phyloP scores from a whole-genome alignment of 2,888 invertebrate genomes.

The Athrips mouffetella region DNA sequence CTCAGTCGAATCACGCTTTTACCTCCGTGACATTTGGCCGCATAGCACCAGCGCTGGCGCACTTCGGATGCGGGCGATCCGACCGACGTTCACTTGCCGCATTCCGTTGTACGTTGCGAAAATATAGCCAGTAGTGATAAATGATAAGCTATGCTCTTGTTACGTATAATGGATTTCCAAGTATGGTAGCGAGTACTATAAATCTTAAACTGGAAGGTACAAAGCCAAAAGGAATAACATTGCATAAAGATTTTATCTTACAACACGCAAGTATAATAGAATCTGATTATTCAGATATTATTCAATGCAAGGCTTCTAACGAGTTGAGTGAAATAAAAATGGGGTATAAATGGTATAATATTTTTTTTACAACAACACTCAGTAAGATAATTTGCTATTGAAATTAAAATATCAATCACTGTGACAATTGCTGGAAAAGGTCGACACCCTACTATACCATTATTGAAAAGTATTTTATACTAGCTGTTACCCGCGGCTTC shows the following conservation, averaged over 20 bases:
- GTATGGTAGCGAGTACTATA: conserved; percentile 29
- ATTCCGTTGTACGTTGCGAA: conserved; percentile 60
- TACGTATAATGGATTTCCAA: conserved; percentile 18
- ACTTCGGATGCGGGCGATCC: conserved; percentile 52
- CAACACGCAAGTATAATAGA: too few species aligned
- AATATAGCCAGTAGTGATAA: conserved; percentile 26
- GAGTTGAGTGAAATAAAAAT: too few species aligned
- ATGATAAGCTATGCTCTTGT: conserved; percentile 8
- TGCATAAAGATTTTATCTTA: background rate
- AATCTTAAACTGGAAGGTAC: background rate
- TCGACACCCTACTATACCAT: too few species aligned
- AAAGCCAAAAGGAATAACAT: conserved; percentile 18
- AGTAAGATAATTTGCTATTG: too few species aligned
- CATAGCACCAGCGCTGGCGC: conserved; percentile 34
- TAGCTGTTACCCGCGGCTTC: too few species aligned
- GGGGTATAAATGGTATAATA: too few species aligned
- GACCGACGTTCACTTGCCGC: conserved; percentile 64
- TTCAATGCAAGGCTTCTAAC: too few species aligned
- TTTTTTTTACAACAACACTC: too few species aligned
- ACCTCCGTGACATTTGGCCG: conserved; percentile 63
- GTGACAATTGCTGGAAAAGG: too few species aligned
- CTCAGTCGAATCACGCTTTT: conserved; percentile 52
- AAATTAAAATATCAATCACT: too few species aligned
- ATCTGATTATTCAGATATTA: too few species aligned
- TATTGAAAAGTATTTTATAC: too few species aligned